Conservation (phyloP, 2,113 vertebrate species). For the Astur gentilis region DNA sequence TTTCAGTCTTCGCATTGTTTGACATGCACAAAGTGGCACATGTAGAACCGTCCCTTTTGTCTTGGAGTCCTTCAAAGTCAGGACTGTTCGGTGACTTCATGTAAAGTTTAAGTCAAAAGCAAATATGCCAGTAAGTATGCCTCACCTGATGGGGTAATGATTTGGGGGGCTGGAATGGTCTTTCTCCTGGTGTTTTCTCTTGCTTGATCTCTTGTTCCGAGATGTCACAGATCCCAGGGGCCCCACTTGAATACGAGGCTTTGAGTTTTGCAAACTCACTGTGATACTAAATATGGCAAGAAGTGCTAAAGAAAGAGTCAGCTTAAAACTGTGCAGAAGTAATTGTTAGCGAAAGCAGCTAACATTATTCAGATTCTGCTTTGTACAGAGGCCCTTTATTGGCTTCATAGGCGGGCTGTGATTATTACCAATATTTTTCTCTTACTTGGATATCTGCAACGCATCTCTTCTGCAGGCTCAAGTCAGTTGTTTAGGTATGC, state of each 20-base stretch:
- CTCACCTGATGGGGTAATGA: background rate
- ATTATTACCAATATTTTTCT: background rate
- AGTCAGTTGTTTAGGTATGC: background rate
- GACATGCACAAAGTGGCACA: background rate
- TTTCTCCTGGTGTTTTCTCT: background rate
- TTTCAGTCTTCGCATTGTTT: background rate
- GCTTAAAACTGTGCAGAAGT: background rate
- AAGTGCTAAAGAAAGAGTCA: background rate
- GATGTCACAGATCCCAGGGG: background rate
- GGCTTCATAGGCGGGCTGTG: background rate
- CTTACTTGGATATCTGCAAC: background rate
- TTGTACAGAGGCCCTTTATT: background rate
- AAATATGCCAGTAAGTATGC: background rate
- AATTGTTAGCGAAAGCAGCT: background rate
- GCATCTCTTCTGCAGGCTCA: background rate
- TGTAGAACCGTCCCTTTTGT: background rate
- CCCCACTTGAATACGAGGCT: background rate
- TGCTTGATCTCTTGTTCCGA: background rate
- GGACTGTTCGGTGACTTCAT: background rate
- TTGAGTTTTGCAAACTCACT: background rate
- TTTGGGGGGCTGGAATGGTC: background rate
- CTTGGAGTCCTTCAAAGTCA: background rate
- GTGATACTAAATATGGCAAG: background rate
- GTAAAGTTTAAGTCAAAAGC: background rate
- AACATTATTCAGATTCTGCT: background rate